Conservation (phyloP, 2,888 invertebrate genomes). For the Candidula unifasciata region DNA sequence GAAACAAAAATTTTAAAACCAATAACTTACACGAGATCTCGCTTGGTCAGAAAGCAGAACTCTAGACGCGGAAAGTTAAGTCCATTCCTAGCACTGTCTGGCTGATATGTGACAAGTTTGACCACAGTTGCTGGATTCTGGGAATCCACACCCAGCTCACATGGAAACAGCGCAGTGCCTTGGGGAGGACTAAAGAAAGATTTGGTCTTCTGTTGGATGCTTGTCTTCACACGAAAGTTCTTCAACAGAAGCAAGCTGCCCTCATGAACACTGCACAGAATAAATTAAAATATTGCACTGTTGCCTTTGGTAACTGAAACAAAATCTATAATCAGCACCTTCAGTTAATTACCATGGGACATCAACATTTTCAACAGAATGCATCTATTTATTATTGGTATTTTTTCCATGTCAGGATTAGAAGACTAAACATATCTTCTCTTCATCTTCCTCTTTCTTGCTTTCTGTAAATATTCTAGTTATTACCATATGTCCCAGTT, state of each 20-base stretch:
- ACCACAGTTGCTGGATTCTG: constrained; percentile 61
- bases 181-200: constrained; percentile 55
- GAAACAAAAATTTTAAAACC: not conserved
- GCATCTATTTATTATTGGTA: no score
- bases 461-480: no score
- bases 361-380: no score
- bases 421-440: no score
- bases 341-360: no score
- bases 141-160: constrained; percentile 62
- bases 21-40: constrained; percentile 58
- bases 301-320: not conserved
- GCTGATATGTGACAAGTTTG: constrained; percentile 54
- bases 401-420: no score
- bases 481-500: no score
- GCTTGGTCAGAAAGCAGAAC: constrained; percentile 59
- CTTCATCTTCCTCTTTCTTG: no score
- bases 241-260: constrained; percentile 60
- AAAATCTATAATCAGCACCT: no score
- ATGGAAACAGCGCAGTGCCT: constrained; percentile 20
- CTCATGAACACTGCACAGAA: constrained; percentile 58
- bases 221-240: constrained; percentile 64
- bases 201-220: constrained; percentile 47
- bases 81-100: constrained; percentile 43
- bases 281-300: not conserved
- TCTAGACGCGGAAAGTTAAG: constrained; percentile 56